phyloP scores from a whole-genome alignment of 2,113 vertebrate species.

The Tinamus guttatus region DNA sequence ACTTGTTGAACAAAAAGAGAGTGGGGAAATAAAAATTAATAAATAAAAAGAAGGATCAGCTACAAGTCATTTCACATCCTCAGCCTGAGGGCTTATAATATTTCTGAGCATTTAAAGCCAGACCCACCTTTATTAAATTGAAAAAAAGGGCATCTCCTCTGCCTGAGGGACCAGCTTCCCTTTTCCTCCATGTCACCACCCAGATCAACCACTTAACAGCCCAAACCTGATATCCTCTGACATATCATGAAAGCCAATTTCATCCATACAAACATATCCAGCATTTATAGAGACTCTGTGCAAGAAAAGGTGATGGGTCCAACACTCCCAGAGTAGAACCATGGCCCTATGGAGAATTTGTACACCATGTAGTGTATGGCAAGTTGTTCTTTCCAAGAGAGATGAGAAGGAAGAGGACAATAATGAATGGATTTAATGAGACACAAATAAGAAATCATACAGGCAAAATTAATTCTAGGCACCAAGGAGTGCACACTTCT shows the following conservation, averaged over 20 bases:
- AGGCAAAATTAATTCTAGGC: background rate
- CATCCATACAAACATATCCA: background rate
- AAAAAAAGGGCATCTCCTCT: background rate
- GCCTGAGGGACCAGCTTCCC: background rate
- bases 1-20: background rate
- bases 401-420: background rate
- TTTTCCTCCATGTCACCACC: background rate
- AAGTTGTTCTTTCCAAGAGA: background rate
- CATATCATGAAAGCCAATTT: background rate
- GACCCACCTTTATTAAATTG: background rate
- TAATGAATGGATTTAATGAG: background rate
- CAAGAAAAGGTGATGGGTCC: background rate
- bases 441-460: background rate
- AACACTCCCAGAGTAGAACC: background rate
- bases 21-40: background rate
- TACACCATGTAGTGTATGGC: background rate
- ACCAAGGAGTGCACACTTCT: background rate
- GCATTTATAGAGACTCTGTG: background rate
- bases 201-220: background rate
- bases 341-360: rapidly evolving
- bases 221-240: background rate
- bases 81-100: background rate
- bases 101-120: background rate
- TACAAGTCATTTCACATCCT: background rate
- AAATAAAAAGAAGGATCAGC: background rate